Conservation (phyloP, 2,113 vertebrate genomes). For the Cyanoderma ruficeps region DNA sequence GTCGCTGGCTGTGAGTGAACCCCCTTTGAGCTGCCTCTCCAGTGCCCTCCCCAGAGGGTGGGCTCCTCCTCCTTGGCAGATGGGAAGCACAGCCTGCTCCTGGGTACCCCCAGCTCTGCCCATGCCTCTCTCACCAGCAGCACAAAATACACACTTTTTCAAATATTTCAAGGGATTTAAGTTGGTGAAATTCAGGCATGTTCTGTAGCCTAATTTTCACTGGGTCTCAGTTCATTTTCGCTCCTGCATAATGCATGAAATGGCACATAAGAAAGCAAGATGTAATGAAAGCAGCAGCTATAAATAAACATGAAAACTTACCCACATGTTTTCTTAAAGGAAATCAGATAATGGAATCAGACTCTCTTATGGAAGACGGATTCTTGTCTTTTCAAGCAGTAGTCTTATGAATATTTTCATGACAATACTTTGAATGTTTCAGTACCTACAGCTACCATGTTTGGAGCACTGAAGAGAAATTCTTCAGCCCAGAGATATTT, state of each 20-base stretch:
- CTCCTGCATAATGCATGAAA: conserved; percentile 48
- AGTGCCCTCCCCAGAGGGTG: fast-evolving
- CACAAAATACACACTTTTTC: neutral
- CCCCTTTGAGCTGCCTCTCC: no score
- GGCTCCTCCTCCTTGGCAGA: fast-evolving
- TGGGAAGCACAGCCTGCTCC: neutral
- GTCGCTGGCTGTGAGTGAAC: neutral
- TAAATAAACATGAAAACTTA: conserved; percentile 58
- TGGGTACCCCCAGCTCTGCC: neutral
- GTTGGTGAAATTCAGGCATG: neutral
- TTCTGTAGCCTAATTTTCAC: neutral
- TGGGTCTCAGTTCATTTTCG: neutral
- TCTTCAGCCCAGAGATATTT: neutral
- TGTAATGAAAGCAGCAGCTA: conserved; percentile 19
- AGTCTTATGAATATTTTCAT: conserved; percentile 33
- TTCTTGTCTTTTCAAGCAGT: conserved; percentile 20
- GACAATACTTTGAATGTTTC: conserved; percentile 20
- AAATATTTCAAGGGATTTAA: neutral
- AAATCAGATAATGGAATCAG: conserved; percentile 51
- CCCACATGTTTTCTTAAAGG: conserved; percentile 34
- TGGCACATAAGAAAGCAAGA: neutral
- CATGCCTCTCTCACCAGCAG: neutral
- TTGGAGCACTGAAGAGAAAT: neutral
- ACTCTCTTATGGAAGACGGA: neutral
- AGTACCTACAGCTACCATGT: neutral